A percentile compares a stretch with the other conserved stretches of the same genome.
Evolutionary conservation across 2,888 invertebrate genomes (phyloP).

Genomic region (Erebia ligea): DNA sequence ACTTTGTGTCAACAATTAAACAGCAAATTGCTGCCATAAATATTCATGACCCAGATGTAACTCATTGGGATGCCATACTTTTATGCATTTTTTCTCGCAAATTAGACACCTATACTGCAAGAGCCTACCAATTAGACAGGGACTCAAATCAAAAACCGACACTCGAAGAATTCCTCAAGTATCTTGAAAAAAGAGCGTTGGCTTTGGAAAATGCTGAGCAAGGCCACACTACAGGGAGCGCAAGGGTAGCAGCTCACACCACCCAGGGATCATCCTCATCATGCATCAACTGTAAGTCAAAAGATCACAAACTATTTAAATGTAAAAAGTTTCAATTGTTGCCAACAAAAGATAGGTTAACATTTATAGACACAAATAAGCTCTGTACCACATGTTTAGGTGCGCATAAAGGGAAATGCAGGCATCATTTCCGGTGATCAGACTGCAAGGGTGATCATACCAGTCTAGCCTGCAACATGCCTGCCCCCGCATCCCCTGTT

Average conservation of each 20-base stretch:
- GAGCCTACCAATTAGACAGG: neutral
- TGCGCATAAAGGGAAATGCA: neutral
- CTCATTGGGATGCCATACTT: neutral
- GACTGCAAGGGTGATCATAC: neutral
- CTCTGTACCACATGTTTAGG: neutral
- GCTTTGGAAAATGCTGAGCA: conserved; percentile 4
- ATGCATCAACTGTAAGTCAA: neutral
- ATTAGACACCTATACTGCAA: neutral
- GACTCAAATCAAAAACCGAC: neutral
- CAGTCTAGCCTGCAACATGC: neutral
- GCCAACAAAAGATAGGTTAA: neutral
- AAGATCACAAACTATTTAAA: neutral
- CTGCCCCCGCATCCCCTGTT: neutral
- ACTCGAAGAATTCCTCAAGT: neutral
- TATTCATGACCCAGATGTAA: neutral
- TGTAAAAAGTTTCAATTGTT: neutral
- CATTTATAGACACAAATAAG: neutral
- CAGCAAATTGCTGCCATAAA: conserved; percentile 1
- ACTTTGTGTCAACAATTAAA: neutral
- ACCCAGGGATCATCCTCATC: neutral
- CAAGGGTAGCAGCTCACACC: neutral
- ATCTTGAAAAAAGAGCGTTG: neutral
- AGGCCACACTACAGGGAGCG: neutral
- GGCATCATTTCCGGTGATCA: neutral
- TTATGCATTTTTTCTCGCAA: neutral